phyloP scores from a whole-genome alignment of 1,140 invertebrate species.

The Drosophila insularis region DNA sequence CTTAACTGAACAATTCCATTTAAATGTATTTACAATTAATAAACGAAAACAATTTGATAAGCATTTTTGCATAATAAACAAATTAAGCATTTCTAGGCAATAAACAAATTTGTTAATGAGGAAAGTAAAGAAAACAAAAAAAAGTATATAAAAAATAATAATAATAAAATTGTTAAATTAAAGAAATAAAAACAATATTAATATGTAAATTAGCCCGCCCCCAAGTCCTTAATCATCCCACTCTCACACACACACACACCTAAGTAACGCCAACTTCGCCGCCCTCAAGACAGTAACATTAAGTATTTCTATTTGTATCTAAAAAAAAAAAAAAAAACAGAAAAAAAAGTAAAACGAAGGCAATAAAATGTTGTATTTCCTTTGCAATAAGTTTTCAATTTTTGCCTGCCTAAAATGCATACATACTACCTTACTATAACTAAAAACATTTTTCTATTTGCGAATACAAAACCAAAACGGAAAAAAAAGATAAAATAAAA shows the following conservation, averaged over 20 bases:
- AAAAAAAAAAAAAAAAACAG: conserved; percentile 1
- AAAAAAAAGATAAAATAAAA: conserved; percentile 8
- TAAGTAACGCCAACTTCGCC: conserved; percentile 49
- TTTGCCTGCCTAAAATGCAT: conserved; percentile 3
- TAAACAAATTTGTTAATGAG: conserved; percentile 74
- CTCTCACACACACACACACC: conserved; percentile 20
- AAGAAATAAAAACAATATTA: conserved; percentile 71
- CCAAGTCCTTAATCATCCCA: conserved; percentile 12
- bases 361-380: conserved; percentile 36
- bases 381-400: conserved; percentile 12
- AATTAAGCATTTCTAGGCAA: conserved; percentile 72
- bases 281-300: conserved; percentile 70
- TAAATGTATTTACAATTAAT: neutral
- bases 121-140: conserved; percentile 19
- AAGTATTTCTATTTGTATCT: conserved; percentile 72
- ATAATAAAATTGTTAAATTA: conserved; percentile 33
- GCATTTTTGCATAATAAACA: conserved; percentile 29
- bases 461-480: conserved; percentile 56
- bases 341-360: neutral
- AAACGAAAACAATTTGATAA: neutral
- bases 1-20: neutral
- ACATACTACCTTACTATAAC: neutral
- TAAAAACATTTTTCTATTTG: conserved; percentile 32
- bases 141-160: no score
- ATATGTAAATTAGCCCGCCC: conserved; percentile 56